Conservation (phyloP, 1,140 invertebrate species). For the Drosophila auraria region DNA sequence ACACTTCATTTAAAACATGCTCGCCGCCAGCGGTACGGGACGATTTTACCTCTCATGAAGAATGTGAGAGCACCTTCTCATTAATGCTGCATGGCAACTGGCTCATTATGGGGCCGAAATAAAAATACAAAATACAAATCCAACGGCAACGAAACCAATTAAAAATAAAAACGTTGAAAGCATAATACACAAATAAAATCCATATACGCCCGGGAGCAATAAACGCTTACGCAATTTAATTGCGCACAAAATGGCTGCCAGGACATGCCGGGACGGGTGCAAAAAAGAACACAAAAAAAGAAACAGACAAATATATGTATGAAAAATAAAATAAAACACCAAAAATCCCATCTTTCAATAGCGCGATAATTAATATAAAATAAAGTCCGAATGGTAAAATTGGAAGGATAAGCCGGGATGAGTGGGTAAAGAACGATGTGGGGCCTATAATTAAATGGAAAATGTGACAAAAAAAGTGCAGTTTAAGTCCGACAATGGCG, state of each 20-base stretch:
- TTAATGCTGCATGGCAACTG: constrained; percentile 70
- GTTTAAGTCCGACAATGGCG: constrained; percentile 23
- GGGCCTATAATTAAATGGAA: constrained; percentile 27
- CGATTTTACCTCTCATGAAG: constrained; percentile 38
- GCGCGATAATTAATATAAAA: constrained; percentile 77
- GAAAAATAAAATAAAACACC: constrained; percentile 55
- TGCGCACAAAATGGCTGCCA: constrained; percentile 74
- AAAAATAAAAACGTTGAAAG: constrained; percentile 57
- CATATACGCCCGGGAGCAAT: constrained; percentile 73
- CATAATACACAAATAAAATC: constrained; percentile 51
- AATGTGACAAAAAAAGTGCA: neutral
- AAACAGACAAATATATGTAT: constrained; percentile 36
- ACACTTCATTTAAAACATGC: constrained; percentile 68
- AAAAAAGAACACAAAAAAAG: constrained; percentile 24
- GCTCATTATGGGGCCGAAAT: constrained; percentile 55
- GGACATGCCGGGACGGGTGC: constrained; percentile 7
- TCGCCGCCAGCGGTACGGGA: constrained; percentile 12
- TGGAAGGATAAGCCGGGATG: constrained; percentile 10
- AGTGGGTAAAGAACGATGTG: constrained; percentile 16
- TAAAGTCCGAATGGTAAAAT: constrained; percentile 38
- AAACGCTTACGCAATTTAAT: constrained; percentile 82
- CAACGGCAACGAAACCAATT: constrained; percentile 58
- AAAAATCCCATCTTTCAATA: constrained; percentile 62
- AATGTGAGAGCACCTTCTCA: constrained; percentile 50
- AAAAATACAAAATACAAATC: constrained; percentile 70